Evolutionary conservation across 1,140 invertebrate genomes (phyloP).

Genomic region (Chrysoperla carnea): DNA sequence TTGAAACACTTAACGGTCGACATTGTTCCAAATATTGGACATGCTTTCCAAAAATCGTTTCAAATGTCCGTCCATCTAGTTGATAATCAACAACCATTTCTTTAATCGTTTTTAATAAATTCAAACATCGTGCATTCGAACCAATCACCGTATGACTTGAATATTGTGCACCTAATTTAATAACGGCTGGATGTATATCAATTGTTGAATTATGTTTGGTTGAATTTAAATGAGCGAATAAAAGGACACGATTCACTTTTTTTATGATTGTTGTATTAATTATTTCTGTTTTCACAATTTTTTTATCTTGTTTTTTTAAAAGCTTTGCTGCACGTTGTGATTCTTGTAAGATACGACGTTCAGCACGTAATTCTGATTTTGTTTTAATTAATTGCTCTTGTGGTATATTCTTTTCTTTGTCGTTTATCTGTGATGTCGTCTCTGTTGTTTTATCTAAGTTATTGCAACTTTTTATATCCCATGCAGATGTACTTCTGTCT

Average conservation of each 20-base stretch:
- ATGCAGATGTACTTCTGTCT: too few species aligned
- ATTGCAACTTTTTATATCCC: too few species aligned
- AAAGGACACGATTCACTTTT: not conserved
- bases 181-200: conserved; percentile 57
- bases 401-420: too few species aligned
- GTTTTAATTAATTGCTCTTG: conserved; percentile 15
- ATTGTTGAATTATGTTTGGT: conserved; percentile 9
- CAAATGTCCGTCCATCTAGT: conserved; percentile 65
- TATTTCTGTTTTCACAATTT: conserved; percentile 5
- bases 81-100: conserved; percentile 55
- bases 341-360: conserved; percentile 65
- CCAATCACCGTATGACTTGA: conserved; percentile 52
- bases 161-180: conserved; percentile 71
- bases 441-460: too few species aligned
- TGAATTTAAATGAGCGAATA: conserved; percentile 9
- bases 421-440: too few species aligned
- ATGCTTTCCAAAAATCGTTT: conserved; percentile 44
- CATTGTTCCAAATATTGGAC: conserved; percentile 57
- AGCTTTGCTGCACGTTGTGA: conserved; percentile 52
- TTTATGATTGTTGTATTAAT: conserved; percentile 3
- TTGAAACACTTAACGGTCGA: conserved; percentile 69
- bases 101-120: conserved; percentile 58
- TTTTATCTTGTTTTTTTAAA: conserved; percentile 10
- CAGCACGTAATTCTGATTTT: conserved; percentile 55
- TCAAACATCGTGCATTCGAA: conserved; percentile 75